Evolutionary conservation across 2,113 vertebrate species (phyloP).

Genomic region (Rhinoptilus africanus): DNA sequence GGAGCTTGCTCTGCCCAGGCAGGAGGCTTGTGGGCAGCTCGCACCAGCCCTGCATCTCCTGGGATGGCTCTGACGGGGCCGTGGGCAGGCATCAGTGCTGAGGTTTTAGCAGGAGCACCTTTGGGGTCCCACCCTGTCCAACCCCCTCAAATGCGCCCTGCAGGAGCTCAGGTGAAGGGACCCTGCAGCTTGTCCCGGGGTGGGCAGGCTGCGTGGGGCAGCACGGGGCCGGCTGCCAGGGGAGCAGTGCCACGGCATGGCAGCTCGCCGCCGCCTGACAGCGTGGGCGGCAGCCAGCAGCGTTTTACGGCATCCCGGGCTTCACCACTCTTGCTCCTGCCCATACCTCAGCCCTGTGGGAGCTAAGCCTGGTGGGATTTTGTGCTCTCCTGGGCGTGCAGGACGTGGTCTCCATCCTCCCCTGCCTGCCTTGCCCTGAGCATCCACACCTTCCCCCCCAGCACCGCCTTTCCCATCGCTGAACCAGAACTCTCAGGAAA

Average conservation of each 20-base stretch:
- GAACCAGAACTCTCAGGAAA: background rate
- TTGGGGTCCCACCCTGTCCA: background rate
- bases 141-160: fast-evolving
- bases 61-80: fast-evolving
- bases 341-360: background rate
- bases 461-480: background rate
- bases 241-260: fast-evolving
- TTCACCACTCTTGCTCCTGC: background rate
- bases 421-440: background rate
- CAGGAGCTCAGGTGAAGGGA: fast-evolving
- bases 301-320: fast-evolving
- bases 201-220: background rate
- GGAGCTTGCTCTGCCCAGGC: background rate
- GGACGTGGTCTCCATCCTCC: background rate
- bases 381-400: background rate
- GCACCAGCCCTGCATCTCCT: background rate
- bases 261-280: background rate
- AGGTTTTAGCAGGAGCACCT: background rate
- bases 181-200: no score
- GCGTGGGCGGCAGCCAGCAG: background rate
- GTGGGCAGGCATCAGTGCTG: background rate
- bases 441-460: background rate
- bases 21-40: background rate
- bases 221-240: background rate
- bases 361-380: background rate